phyloP scores from a whole-genome alignment of 2,797 vertebrate genomes.

The Tachyglossus aculeatus region DNA sequence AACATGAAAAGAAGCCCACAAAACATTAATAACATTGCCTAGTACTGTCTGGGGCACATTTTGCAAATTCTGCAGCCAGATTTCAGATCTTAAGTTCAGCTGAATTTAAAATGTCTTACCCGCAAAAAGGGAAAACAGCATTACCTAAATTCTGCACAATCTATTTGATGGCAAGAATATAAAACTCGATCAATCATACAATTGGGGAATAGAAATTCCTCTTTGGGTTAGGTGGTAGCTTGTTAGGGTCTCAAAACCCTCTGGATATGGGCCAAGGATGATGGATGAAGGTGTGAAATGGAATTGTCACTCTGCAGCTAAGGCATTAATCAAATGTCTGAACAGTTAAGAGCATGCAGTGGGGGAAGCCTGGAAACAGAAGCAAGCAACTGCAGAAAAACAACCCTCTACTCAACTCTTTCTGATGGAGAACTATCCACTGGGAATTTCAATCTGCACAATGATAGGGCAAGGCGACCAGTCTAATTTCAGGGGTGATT shows the following conservation, averaged over 20 bases:
- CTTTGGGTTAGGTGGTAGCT: constrained; percentile 32
- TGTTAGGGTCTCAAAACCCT: constrained; percentile 54
- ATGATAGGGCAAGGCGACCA: too few species aligned
- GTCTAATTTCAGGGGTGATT: too few species aligned
- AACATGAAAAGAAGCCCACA: too few species aligned
- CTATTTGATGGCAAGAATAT: too few species aligned
- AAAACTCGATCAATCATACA: constrained; percentile 35
- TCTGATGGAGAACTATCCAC: background rate
- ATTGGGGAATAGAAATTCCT: constrained; percentile 35
- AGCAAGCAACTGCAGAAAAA: background rate
- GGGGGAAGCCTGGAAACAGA: constrained; percentile 7
- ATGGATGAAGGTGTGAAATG: constrained; percentile 66
- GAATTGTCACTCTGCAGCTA: constrained; percentile 59
- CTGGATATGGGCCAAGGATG: constrained; percentile 61
- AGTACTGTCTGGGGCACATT: too few species aligned
- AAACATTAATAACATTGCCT: too few species aligned
- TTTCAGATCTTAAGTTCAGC: too few species aligned
- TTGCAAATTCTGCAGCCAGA: too few species aligned
- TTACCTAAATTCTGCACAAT: too few species aligned
- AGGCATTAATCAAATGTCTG: constrained; percentile 69
- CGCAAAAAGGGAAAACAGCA: too few species aligned
- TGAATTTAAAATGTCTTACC: too few species aligned
- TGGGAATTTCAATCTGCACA: too few species aligned
- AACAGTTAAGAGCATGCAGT: constrained; percentile 29
- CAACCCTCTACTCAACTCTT: background rate